These are phyloP conservation scores for Phaonia tiefii DNA, from an alignment of 2,888 invertebrate genomes.

Conservation along the genomic window DNA sequence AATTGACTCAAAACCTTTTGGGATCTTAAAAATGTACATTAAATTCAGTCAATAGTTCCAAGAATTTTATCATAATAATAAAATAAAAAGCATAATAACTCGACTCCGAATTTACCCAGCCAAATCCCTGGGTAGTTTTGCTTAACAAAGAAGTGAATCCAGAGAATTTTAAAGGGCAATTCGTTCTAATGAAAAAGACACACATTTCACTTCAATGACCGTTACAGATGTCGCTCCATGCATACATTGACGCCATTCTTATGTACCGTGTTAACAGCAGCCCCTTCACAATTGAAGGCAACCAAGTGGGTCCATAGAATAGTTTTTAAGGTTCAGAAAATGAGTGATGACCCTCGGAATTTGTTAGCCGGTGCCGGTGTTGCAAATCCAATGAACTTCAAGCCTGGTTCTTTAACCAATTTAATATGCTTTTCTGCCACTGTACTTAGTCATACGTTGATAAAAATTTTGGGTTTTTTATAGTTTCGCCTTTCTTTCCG, in stretches of 20 bases:
- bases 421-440: background rate
- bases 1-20: conserved; percentile 34
- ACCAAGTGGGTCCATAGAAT: conserved; percentile 20
- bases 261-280: conserved; percentile 13
- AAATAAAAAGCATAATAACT: background rate
- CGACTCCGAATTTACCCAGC: conserved; percentile 22
- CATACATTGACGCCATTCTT: background rate
- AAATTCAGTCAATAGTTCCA: no score
- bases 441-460: background rate
- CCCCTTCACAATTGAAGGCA: conserved; percentile 45
- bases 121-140: conserved; percentile 40
- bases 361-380: conserved; percentile 36
- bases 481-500: conserved; percentile 1
- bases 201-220: conserved; percentile 44
- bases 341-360: conserved; percentile 23
- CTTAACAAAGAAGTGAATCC: conserved; percentile 16
- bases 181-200: conserved; percentile 56
- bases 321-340: conserved; percentile 29
- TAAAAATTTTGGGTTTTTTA: conserved; percentile 16
- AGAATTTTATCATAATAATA: no score
- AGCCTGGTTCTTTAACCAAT: conserved; percentile 4
- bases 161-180: conserved; percentile 29
- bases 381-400: conserved; percentile 5
- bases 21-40: conserved; percentile 4
- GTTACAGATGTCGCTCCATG: conserved; percentile 25